Base-by-base conservation (phyloP, 2,797 vertebrate species). In the Novumbra hubbsi region DNA sequence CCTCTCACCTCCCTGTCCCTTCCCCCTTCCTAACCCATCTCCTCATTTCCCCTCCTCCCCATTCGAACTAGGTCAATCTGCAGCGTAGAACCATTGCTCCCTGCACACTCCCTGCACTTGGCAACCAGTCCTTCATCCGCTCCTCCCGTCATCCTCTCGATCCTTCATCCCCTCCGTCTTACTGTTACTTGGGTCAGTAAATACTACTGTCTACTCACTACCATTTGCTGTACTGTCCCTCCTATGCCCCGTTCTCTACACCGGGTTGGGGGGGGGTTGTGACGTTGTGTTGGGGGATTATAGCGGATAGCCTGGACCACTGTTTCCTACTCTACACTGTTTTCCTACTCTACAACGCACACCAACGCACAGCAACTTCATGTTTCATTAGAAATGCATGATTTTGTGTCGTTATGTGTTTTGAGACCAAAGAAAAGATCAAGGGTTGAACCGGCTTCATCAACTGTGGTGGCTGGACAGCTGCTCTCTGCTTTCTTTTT, bases 41-140 rank as follows among this genome's bases (percentile, higher is more conserved):
- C 64, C 73, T 70, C 60, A 66, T 68, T 38, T 38, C 64, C 55
- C 69, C 48, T 76, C 68, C 83, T 27, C 64, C 76, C 67, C 4
- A 77, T 86, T 84, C 80, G 88, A 94, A 88, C 78, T 93, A 91
- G 93, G 93, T 93, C 93, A 93, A 81, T 88, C 88, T 87, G 88
- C 88, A 89, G 79, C 83, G 88, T 83, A 16, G 81, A 90, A 82
- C 81, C 48, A 63, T 79, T 76, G 75, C 77, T 91, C 86, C 85
- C 86, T 87, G 76, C 81, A 80, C 78, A 83, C 76, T 81, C 73
- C 4, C 55, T 85, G 88, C 3, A 81, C 86, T 82, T 86, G 81
- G 87, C 82, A 88, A 88, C 84, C 72, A 24, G 68, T 48, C 50
- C 2, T 67, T 76, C 74, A 70, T 32, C 41, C 73, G 12, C 8